Evolutionary conservation across 1,140 invertebrate species (phyloP), one percentile per base, ranked within the genome.

Genomic region (Chelonus insularis): DNA sequence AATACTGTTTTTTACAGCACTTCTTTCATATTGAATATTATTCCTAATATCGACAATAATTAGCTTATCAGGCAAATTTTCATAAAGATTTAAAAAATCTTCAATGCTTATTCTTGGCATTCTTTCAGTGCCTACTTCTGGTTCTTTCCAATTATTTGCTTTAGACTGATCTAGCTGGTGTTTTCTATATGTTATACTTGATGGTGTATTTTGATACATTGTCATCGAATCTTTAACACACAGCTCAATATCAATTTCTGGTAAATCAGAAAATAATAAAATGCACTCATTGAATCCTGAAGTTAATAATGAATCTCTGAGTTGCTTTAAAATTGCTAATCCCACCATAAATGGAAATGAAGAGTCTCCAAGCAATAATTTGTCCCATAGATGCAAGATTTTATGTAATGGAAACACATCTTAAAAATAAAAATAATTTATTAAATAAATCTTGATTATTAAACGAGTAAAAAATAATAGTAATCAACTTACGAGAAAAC

Each of bases 241-340:
- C 62, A 87, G 86, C 72, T 97, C 94, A 69, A 98, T 98, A 69
- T 97, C 93, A 57, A 98, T 94, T 80, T 98, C 95, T n/a, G 96
- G 97, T 74, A 99, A 86, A 83, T 98, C 96, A 36, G 96, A 98
- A 81, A 98, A 99, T 8, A 98, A 82, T 34, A 98, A 80, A 67
- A 99, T 98, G 72, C 96, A 98, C 72, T 99, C 97, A 74, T 99
- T 98, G 76, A 98, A 98, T 1, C 95, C 95, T 18, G 92, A 96
- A 5, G 86, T 86, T 0, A 98, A 81, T 8, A 98, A 79, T 1
- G 91, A 90, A 68, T 90, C 90, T 65, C 93, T 81, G 18, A 98
- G 78, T 76, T 99, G 96, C 47, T 90, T 87, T 18, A 99, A 82
- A 67, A 99, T 94, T 0, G 96, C 92, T 1, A 98, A 86, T 4